phyloP scores from a whole-genome alignment of 1,140 invertebrate genomes.

The Ruditapes philippinarum region DNA sequence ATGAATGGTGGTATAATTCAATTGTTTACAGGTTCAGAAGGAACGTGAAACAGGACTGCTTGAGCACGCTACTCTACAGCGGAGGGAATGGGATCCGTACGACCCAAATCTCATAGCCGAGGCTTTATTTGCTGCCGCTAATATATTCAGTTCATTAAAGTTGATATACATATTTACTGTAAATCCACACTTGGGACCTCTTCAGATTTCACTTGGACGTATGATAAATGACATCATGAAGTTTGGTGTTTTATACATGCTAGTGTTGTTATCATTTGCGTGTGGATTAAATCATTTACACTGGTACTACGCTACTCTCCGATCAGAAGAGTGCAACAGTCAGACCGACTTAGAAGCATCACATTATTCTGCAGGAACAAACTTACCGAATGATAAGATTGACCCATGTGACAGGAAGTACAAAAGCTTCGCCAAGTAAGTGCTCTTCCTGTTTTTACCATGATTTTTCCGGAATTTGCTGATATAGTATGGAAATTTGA shows the following conservation, averaged over 20 bases:
- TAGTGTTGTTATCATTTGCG: slow-evolving; percentile 99
- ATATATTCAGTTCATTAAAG: slow-evolving; percentile 99
- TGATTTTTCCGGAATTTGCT: background rate
- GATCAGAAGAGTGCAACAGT: slow-evolving; percentile 93
- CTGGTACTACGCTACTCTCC: slow-evolving; percentile 99
- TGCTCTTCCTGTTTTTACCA: slow-evolving; percentile 5
- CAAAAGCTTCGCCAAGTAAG: slow-evolving; percentile 86
- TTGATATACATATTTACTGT: slow-evolving; percentile 99
- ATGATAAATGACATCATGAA: slow-evolving; percentile 99
- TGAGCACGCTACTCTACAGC: slow-evolving; percentile 90
- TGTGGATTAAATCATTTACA: slow-evolving; percentile 97
- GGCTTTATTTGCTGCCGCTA: slow-evolving; percentile 97
- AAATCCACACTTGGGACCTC: slow-evolving; percentile 98
- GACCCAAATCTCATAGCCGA: slow-evolving; percentile 98
- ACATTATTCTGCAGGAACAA: background rate
- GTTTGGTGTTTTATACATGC: slow-evolving; percentile 97
- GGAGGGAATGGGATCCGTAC: slow-evolving; percentile 96
- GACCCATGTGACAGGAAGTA: slow-evolving; percentile 81
- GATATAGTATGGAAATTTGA: background rate
- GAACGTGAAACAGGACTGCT: slow-evolving; percentile 66
- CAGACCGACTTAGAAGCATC: background rate
- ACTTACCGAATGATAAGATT: background rate
- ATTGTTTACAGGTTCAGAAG: slow-evolving; percentile 76
- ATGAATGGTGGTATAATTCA: too few species aligned
- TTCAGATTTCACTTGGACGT: slow-evolving; percentile 97